phyloP scores from a whole-genome alignment of 2,888 invertebrate genomes.

The Cecidostiba fungosa region DNA sequence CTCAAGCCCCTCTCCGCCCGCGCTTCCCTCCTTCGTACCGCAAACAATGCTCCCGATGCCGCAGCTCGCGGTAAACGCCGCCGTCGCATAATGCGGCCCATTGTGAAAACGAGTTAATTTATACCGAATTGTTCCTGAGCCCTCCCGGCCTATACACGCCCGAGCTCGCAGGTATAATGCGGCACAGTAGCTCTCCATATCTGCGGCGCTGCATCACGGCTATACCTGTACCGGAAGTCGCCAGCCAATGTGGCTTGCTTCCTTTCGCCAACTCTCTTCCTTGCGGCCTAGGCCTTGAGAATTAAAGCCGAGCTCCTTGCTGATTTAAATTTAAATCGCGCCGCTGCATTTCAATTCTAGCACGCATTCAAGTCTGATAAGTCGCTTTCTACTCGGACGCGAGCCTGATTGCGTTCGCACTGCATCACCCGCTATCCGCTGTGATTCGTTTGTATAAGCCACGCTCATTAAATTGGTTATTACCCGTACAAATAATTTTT shows the following conservation, averaged over 20 bases:
- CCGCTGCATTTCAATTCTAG: background rate
- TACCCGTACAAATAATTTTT: too few relatives aligned
- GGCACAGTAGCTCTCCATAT: background rate
- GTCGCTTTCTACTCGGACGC: too few relatives aligned
- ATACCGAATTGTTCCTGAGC: slow-evolving; percentile 69
- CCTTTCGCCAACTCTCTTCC: background rate
- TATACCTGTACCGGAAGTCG: background rate
- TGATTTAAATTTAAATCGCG: background rate
- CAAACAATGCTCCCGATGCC: slow-evolving; percentile 71
- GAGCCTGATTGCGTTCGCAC: too few relatives aligned
- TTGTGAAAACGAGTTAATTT: slow-evolving; percentile 72
- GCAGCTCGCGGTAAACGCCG: slow-evolving; percentile 67
- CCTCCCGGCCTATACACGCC: slow-evolving; percentile 26
- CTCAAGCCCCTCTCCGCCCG: slow-evolving; percentile 60
- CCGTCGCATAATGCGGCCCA: slow-evolving; percentile 67
- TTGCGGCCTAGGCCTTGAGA: background rate
- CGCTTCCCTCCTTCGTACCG: slow-evolving; percentile 58
- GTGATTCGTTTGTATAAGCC: too few relatives aligned
- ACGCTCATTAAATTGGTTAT: too few relatives aligned
- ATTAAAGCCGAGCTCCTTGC: background rate
- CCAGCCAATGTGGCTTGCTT: background rate
- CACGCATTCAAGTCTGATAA: too few relatives aligned
- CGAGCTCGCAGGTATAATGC: slow-evolving; percentile 5
- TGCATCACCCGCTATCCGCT: too few relatives aligned
- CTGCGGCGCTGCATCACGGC: background rate